Percentiles rank a stretch among this genome's conserved stretches.
phyloP scores from a whole-genome alignment of 2,113 vertebrate species.

The Myanophis thanlyinensis region DNA sequence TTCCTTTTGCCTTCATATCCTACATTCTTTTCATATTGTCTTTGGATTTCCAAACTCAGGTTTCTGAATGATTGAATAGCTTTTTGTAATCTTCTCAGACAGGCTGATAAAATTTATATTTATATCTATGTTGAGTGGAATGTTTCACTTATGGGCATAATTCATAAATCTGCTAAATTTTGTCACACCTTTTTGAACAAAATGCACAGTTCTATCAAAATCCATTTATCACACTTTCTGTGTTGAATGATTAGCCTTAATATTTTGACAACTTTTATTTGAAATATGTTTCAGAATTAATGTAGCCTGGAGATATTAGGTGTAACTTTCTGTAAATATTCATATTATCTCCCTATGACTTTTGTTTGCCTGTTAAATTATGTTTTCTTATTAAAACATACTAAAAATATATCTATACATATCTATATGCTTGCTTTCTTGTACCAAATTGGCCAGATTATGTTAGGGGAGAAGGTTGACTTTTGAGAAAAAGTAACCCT shows the following conservation, averaged over 20 bases:
- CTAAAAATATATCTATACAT: neutral
- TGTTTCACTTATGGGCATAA: slow-evolving; percentile 53
- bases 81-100: slow-evolving; percentile 66
- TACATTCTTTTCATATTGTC: slow-evolving; percentile 66
- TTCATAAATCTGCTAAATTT: slow-evolving; percentile 70
- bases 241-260: neutral
- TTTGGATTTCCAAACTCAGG: neutral
- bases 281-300: slow-evolving; percentile 62
- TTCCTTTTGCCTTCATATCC: neutral
- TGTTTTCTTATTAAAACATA: neutral
- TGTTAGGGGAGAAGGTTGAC: neutral
- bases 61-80: slow-evolving; percentile 43
- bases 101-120: slow-evolving; percentile 65
- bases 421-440: neutral
- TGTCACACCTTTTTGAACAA: neutral
- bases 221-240: neutral
- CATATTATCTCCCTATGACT: neutral
- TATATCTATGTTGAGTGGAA: slow-evolving; percentile 58
- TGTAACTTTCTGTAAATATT: slow-evolving; percentile 39
- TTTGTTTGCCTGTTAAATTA: slow-evolving; percentile 24
- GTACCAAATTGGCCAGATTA: neutral
- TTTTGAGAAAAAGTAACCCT: neutral
- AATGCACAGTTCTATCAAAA: neutral
- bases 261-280: slow-evolving; percentile 72
- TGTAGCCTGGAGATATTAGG: slow-evolving; percentile 59